phyloP scores from a whole-genome alignment of 2,113 vertebrate genomes.

The Leptocoma aspasia region DNA sequence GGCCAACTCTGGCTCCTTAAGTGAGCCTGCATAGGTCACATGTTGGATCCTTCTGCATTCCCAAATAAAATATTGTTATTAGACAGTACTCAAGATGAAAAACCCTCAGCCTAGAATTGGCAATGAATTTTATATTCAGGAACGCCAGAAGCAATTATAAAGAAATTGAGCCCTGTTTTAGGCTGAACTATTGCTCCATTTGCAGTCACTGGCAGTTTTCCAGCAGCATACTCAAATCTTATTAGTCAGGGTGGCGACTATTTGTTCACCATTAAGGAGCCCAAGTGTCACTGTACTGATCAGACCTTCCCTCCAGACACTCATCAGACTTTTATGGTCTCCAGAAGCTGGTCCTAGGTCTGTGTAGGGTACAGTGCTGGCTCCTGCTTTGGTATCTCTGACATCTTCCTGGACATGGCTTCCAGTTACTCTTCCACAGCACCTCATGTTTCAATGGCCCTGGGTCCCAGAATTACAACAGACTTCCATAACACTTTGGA shows the following conservation, averaged over 20 bases:
- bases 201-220: slow-evolving; percentile 4
- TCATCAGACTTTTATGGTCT: neutral
- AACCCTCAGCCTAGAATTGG: slow-evolving; percentile 5
- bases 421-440: neutral
- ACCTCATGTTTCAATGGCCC: neutral
- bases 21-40: neutral
- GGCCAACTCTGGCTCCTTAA: slow-evolving; percentile 47
- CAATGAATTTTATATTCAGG: slow-evolving; percentile 23
- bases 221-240: neutral
- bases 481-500: neutral
- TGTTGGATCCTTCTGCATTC: slow-evolving; percentile 25
- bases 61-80: slow-evolving; percentile 56
- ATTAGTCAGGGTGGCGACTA: neutral
- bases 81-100: slow-evolving; percentile 43
- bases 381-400: neutral
- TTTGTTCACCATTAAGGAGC: neutral
- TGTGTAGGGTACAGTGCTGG: neutral
- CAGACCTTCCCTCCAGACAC: neutral
- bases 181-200: slow-evolving; percentile 4
- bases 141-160: slow-evolving; percentile 59
- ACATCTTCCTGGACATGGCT: neutral
- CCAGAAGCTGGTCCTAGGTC: neutral
- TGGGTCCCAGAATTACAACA: neutral
- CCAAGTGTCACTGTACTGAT: neutral
- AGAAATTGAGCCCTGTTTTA: slow-evolving; percentile 2